phyloP scores from a whole-genome alignment of 2,113 vertebrate species.

The Telmatochromis sp. region DNA sequence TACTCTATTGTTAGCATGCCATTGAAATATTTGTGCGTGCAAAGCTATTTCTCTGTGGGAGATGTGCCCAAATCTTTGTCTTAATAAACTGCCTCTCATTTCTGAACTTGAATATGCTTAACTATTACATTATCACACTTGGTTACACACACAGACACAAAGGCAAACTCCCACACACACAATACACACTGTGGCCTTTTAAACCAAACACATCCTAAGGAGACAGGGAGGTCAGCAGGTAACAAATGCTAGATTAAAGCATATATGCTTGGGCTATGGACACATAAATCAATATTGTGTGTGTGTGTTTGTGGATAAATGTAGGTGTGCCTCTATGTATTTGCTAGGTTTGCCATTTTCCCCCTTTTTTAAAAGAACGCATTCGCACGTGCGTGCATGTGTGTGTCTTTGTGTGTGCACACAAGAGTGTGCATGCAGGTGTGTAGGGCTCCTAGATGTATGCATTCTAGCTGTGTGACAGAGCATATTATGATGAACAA shows the following conservation, averaged over 20 bases:
- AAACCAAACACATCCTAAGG: neutral
- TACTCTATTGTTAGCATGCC: neutral
- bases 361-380: neutral
- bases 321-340: neutral
- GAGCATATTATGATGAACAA: slow-evolving; percentile 64
- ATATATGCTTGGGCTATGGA: neutral
- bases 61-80: neutral
- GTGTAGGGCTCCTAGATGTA: slow-evolving; percentile 29
- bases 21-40: neutral
- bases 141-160: neutral
- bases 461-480: slow-evolving; percentile 49
- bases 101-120: neutral
- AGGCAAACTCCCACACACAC: neutral
- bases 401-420: neutral
- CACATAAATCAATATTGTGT: slow-evolving; percentile 4
- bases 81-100: neutral
- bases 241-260: neutral
- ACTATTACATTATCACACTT: neutral
- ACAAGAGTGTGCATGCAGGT: neutral
- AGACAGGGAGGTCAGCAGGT: neutral
- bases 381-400: neutral
- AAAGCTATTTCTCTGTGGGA: neutral
- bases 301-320: neutral
- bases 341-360: neutral
- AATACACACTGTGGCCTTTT: neutral